Evolutionary conservation across 2,797 vertebrate species (phyloP).

Genomic region (Typhlichthys eigenmanni): DNA sequence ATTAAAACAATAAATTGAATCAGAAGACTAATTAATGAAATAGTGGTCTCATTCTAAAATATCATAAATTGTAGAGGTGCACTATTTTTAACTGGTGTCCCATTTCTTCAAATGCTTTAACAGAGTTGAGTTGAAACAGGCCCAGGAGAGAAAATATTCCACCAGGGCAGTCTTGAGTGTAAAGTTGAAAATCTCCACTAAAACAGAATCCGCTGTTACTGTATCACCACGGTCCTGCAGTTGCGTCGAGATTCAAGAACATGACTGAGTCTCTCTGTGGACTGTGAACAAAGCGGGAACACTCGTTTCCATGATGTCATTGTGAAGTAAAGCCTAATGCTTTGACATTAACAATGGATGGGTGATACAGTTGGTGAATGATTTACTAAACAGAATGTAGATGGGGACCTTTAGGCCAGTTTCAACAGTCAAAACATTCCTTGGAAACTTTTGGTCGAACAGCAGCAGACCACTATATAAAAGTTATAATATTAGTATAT

Average conservation of each 20-base stretch:
- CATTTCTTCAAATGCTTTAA: conserved; percentile 35
- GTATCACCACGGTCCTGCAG: too few relatives aligned
- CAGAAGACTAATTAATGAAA: conserved; percentile 14
- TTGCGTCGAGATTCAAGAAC: too few relatives aligned
- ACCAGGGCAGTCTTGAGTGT: too few relatives aligned
- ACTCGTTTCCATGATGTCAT: conserved; percentile 13
- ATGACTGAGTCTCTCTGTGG: conserved; percentile 5
- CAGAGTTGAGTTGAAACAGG: conserved; percentile 13
- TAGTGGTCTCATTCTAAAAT: conserved; percentile 17
- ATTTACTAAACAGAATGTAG: neutral
- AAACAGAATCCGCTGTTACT: too few relatives aligned
- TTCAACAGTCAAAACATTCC: too few relatives aligned
- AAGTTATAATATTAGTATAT: too few relatives aligned
- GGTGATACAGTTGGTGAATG: conserved; percentile 8
- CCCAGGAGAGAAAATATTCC: conserved; percentile 4
- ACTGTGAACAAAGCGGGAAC: neutral
- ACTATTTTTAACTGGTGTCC: conserved; percentile 34
- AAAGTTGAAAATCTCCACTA: too few relatives aligned
- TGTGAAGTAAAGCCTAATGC: conserved; percentile 1
- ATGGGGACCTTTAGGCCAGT: too few relatives aligned
- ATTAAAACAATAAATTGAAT: neutral
- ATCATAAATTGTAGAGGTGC: conserved; percentile 16
- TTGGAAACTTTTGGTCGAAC: too few relatives aligned
- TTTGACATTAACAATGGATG: conserved; percentile 16
- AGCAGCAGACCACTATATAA: too few relatives aligned